Evolutionary conservation across 2,113 vertebrate genomes (phyloP).

Genomic region (Tupaia chinensis): DNA sequence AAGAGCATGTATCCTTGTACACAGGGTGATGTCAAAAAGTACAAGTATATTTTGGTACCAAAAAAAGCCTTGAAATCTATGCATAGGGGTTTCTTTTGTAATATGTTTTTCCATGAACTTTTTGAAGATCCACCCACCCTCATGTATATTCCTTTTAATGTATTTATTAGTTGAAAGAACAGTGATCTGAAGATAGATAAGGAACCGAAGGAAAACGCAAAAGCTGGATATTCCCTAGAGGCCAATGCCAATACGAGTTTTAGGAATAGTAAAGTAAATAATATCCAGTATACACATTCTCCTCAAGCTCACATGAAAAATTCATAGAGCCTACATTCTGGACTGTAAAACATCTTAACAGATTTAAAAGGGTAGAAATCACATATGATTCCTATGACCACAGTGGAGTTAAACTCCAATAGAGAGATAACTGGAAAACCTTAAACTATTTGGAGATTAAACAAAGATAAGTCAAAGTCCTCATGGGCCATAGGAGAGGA

Average conservation of each 20-base stretch:
- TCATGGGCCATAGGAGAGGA: too few species aligned
- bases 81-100: too few species aligned
- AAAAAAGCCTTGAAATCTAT: too few species aligned
- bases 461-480: not conserved
- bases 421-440: conserved; percentile 9
- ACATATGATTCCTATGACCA: not conserved
- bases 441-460: conserved; percentile 8
- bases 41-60: too few species aligned
- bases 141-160: conserved; percentile 2
- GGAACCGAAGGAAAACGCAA: not conserved
- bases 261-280: not conserved
- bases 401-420: not conserved
- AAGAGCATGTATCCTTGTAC: not conserved
- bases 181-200: not conserved
- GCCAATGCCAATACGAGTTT: not conserved
- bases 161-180: conserved; percentile 18
- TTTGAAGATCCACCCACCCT: too few species aligned
- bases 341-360: not conserved
- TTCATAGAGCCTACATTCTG: not conserved
- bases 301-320: not conserved
- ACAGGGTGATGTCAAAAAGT: too few species aligned
- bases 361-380: conserved; percentile 5
- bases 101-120: too few species aligned
- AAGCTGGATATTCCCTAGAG: not conserved
- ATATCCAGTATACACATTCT: not conserved